Conservation (phyloP, 2,888 invertebrate genomes). For the Mayetiola destructor region DNA sequence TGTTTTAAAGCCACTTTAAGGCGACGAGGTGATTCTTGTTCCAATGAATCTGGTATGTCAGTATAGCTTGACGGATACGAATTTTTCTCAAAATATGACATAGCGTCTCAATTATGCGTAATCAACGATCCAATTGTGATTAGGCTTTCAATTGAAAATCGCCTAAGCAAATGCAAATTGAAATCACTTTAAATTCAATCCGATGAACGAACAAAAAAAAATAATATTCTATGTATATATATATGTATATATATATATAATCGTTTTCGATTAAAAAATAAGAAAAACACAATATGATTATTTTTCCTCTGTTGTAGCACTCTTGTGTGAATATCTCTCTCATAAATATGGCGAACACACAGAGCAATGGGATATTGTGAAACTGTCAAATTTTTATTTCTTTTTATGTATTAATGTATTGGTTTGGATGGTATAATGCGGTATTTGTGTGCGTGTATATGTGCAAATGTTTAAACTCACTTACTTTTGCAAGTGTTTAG, state of each 20-base stretch:
- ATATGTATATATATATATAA: too few species aligned
- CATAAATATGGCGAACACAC: slow-evolving; percentile 13
- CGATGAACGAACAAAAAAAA: too few species aligned
- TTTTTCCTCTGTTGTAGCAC: slow-evolving; percentile 10
- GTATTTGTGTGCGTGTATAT: neutral
- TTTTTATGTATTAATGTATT: too few species aligned
- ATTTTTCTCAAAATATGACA: slow-evolving; percentile 14
- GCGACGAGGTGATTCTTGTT: neutral
- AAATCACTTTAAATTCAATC: too few species aligned
- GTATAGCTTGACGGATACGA: slow-evolving; percentile 5
- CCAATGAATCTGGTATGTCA: slow-evolving; percentile 12
- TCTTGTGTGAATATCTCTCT: slow-evolving; percentile 9
- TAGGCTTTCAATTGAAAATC: neutral
- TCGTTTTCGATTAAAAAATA: neutral
- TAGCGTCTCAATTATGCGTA: slow-evolving; percentile 8
- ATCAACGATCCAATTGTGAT: neutral
- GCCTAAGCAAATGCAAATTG: slow-evolving; percentile 3
- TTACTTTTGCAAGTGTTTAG: too few species aligned
- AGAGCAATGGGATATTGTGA: neutral
- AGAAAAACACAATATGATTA: slow-evolving; percentile 9
- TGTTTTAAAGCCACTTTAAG: slow-evolving; percentile 12
- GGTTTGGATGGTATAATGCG: too few species aligned
- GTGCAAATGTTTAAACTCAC: too few species aligned
- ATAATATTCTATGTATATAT: neutral
- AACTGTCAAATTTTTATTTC: slow-evolving; percentile 1